These are phyloP conservation scores for Eupeodes corollae DNA, from an alignment of 1,140 invertebrate species.

Conservation along the genomic window DNA sequence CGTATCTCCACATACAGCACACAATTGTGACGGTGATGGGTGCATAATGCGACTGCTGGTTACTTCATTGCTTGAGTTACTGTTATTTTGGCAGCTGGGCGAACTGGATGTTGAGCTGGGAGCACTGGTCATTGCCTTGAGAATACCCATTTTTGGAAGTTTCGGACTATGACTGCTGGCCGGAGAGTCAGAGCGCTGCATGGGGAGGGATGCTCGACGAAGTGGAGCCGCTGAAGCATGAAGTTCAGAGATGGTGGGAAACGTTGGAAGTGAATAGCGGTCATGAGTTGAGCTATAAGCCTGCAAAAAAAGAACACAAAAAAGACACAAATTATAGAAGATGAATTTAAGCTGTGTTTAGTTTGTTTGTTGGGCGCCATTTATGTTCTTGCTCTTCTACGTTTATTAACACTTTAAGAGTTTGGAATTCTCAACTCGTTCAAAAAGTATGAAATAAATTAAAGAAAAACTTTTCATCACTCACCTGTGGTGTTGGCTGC, in stretches of 20 bases:
- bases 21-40: constrained; percentile 72
- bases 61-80: constrained; percentile 23
- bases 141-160: constrained; percentile 41
- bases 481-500: constrained; percentile 10
- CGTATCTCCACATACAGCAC: constrained; percentile 96
- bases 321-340: background rate
- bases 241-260: constrained; percentile 46
- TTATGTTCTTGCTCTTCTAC: no score
- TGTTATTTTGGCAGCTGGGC: constrained; percentile 33
- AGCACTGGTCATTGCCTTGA: constrained; percentile 46
- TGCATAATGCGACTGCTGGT: constrained; percentile 37
- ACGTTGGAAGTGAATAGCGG: constrained; percentile 50
- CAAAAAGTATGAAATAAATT: constrained; percentile 5
- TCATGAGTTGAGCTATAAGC: constrained; percentile 34
- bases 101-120: constrained; percentile 57
- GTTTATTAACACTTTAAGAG: no score
- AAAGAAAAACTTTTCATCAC: background rate
- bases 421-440: no score
- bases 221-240: constrained; percentile 49
- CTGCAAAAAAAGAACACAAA: constrained; percentile 5
- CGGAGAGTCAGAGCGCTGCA: constrained; percentile 64
- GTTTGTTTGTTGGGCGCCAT: background rate
- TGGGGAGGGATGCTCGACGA: constrained; percentile 57
- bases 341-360: background rate
- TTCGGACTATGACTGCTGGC: constrained; percentile 57